These are phyloP conservation scores for Drosophila jambulina DNA, from an alignment of 1,140 invertebrate species.

Conservation along the genomic window DNA sequence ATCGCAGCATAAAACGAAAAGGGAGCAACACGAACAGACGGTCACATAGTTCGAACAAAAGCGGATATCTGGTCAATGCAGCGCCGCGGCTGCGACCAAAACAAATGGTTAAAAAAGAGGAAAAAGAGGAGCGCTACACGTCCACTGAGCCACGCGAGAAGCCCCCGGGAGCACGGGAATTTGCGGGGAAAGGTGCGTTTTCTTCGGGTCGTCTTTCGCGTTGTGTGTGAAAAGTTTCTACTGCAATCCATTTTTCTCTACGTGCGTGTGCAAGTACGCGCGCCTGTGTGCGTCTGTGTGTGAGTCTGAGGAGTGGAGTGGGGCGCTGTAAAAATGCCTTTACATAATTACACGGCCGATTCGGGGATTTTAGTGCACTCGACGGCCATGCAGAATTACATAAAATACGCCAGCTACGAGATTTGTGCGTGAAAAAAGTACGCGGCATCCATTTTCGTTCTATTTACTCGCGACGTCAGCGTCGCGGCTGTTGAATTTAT, in stretches of 20 bases:
- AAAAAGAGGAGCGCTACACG: constrained; percentile 18
- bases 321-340: constrained; percentile 74
- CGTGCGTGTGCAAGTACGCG: constrained; percentile 63
- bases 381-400: constrained; percentile 48
- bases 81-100: constrained; percentile 16
- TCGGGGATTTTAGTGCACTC: constrained; percentile 23
- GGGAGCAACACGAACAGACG: neutral
- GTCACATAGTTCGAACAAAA: constrained; percentile 1
- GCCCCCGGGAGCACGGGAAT: constrained; percentile 3
- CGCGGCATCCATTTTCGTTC: constrained; percentile 78
- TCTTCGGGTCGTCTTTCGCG: constrained; percentile 39
- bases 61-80: constrained; percentile 9
- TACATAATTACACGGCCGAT: constrained; percentile 68
- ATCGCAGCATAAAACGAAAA: too few relatives aligned
- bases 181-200: constrained; percentile 50
- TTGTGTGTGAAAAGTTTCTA: constrained; percentile 77
- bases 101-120: constrained; percentile 10
- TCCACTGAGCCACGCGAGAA: constrained; percentile 9
- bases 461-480: constrained; percentile 80
- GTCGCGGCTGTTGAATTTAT: constrained; percentile 83
- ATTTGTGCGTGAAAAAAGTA: constrained; percentile 50
- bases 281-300: constrained; percentile 31
- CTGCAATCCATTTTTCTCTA: constrained; percentile 82
- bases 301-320: constrained; percentile 38
- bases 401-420: constrained; percentile 44